Evolutionary conservation across 2,797 vertebrate genomes (phyloP), one percentile per base, ranked within the genome.

Genomic region (Podarcis lilfordi): DNA sequence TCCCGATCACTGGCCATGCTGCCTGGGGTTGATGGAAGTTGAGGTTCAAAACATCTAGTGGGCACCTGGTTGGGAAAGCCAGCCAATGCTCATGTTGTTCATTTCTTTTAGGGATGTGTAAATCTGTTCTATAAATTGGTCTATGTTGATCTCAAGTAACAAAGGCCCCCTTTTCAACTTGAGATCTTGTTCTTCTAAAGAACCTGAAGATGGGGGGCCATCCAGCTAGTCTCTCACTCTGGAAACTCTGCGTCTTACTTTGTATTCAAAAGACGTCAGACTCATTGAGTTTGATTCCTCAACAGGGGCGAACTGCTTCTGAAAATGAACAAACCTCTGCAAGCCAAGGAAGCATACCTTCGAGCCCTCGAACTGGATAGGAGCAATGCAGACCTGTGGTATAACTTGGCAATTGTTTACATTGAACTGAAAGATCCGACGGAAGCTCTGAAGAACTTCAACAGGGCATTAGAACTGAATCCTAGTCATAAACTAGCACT

Each of bases 321-420:
- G 90, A 99, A 99, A 97, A 99, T 99, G 99, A 99, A 99, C 92
- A 99, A 99, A 93, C 98, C 98, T 79, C 96, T 97, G 3, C 98
- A 99, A 95, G 99, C 99, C 13, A 98, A 98, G 43, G 98, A 99
- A 71, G 98, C 99, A 64, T 99, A 99, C 94, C 96, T 99, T 68
- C 96, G 97, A 89, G 99, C 99, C 8, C 75, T 99, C 82, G 98
- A 99, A 84, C 96, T 99, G 66, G 99, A 99, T 94, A 97, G 94
- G 91, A 97, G 95, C 92, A 99, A 99, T 84, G 98, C 99, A 43
- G 99, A 99, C 93, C 97, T 99, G 89, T 99, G 99, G 99, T 99
- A 99, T 96, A 99, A 99, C 95, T 96, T 99, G 94, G 99, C 99
- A 32, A 99, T 99, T 80, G 99, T 99, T 94, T 98, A 98, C 94